Base-by-base conservation (phyloP, 2,888 invertebrate species). In the Odiellus spinosus region DNA sequence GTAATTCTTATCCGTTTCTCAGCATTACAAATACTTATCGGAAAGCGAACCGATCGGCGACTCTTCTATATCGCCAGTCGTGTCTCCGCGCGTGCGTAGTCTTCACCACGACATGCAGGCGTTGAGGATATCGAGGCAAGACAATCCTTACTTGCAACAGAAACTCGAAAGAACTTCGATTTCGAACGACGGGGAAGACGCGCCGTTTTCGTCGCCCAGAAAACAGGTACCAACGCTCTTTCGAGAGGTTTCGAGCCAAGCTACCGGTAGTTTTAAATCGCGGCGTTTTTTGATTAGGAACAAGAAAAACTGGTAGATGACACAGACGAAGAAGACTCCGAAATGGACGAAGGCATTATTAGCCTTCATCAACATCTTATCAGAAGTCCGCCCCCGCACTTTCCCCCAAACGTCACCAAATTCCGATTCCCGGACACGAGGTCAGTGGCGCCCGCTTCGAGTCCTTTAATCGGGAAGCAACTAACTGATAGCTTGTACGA, bases 321-420 rank as follows among this genome's bases (percentile, higher is more conserved):
- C 38, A 43, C 45, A 15, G 49, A 51, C 26, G 45, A 44, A 47
- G 39, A 49, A n/a, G 10, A 40, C n/a, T 26, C 26, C 8, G 4
- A 4, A 26, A 26, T 26, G 26, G 40, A 45, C 8, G 50, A 54
- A 11, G 44, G 47, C 20, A 49, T 47, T 26, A 39, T 45, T 3
- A 54, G 82, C 65, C 78, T 82, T 47, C 83, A 83, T 59, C 80
- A 83, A 60, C 82, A 83, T 62, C 76, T 83, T 73, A 82, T 83
- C 44, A 71, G 83, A 50, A 82, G 81, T 55, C 83, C 83, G 21
- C 83, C 83, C 2, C 83, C 83, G 1, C 51, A 55, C 33, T 57
- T 57, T 38, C 57, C 57, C 11, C 54, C 54, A 19, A 55, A 53
- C 4, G 50, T 56, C n/a, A 56, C 59, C 5, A 52, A 55, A 40